Conservation (phyloP, 2,113 vertebrate genomes). For the Tyto alba region DNA sequence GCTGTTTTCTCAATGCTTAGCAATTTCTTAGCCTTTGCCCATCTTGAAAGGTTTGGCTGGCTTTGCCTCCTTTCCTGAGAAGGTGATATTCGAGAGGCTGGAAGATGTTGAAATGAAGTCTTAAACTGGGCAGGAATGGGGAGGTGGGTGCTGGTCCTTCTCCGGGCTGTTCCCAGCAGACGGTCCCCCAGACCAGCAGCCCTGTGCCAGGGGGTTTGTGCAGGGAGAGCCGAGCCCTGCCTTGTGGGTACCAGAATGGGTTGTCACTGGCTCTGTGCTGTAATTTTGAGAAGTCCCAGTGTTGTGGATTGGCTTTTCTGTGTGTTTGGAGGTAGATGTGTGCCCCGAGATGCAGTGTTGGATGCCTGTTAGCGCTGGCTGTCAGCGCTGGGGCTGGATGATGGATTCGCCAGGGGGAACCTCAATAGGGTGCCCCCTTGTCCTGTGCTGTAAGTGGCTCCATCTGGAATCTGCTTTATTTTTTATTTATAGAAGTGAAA, state of each 20-base stretch:
- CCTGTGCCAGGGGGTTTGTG: background rate
- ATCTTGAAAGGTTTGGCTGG: accelerated
- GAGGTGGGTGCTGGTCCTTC: background rate
- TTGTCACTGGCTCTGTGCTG: background rate
- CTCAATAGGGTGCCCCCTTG: background rate
- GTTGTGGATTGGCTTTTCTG: background rate
- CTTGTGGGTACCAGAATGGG: accelerated
- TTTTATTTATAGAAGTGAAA: background rate
- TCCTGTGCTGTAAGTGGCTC: background rate
- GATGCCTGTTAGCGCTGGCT: background rate
- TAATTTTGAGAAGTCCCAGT: background rate
- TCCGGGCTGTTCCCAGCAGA: background rate
- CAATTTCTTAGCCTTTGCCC: background rate
- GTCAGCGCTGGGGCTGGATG: background rate
- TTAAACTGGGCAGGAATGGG: background rate
- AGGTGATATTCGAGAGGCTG: background rate
- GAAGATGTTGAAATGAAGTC: background rate
- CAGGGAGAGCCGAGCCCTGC: background rate
- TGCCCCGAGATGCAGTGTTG: background rate
- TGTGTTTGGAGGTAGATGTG: accelerated
- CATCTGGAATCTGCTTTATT: background rate
- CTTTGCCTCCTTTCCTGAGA: background rate
- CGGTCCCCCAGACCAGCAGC: background rate
- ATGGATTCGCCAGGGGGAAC: background rate
- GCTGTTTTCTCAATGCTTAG: background rate